Evolutionary conservation across 2,797 vertebrate genomes (phyloP).

Genomic region (Acestrorhynchus altus): DNA sequence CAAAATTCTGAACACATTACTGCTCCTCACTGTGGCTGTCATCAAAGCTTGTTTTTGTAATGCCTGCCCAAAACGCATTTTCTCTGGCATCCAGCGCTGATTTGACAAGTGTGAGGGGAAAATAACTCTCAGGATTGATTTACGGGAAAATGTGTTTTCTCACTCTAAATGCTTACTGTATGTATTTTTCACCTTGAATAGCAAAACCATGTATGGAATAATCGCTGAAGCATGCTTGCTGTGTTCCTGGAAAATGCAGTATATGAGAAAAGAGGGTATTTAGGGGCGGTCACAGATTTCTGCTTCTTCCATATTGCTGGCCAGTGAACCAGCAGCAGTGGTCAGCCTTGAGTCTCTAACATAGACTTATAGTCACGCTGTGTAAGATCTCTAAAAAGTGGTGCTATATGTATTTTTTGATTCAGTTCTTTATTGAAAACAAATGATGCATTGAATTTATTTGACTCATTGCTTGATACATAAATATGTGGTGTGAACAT

Average conservation of each 20-base stretch:
- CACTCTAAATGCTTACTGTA: conserved; percentile 51
- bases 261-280: conserved; percentile 5
- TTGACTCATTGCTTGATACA: too few species aligned
- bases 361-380: neutral
- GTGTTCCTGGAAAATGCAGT: conserved; percentile 50
- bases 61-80: conserved; percentile 23
- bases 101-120: conserved; percentile 44
- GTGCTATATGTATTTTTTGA: neutral
- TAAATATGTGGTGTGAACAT: too few species aligned
- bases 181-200: conserved; percentile 52
- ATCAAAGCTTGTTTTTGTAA: conserved; percentile 36
- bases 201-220: conserved; percentile 43
- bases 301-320: conserved; percentile 7
- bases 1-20: conserved; percentile 33
- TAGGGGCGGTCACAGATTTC: conserved; percentile 25
- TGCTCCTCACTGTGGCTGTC: conserved; percentile 17
- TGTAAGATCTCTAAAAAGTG: neutral
- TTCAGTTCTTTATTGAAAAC: neutral
- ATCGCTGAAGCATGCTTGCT: conserved; percentile 55
- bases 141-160: conserved; percentile 49
- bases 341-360: conserved; percentile 7
- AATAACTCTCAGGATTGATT: conserved; percentile 35
- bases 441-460: neutral
- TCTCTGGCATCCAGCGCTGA: conserved; percentile 26
- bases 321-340: conserved; percentile 1